Base-by-base conservation (phyloP, 2,888 invertebrate genomes). In the Lasioglossum malachurum region DNA sequence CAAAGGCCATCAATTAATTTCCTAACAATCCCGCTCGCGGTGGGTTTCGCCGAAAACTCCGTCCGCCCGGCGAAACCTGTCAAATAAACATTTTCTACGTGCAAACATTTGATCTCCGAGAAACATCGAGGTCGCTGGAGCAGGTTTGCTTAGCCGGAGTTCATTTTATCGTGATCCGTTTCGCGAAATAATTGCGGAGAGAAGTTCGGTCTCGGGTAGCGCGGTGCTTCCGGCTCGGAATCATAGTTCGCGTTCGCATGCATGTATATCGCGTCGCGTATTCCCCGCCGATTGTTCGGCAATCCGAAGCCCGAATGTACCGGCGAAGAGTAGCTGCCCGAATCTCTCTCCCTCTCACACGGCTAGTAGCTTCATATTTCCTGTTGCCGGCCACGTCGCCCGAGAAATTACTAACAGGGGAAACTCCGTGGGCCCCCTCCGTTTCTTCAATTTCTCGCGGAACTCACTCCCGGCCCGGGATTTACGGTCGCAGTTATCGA, bases 381-480 rank as follows among this genome's bases (percentile, higher is more conserved):
- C 73, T 44, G 19, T 78, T 75, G 74, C 31, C 44, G 67, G 53
- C 64, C 83, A 31, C 73, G 57, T 53, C 60, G 64, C 27, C 57
- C 74, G 64, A 80, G 90, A 83, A 89, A 89, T 89, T 78, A 67
- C 74, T 84, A 89, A 84, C 79, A 77, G 86, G 46, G 38, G 57
- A 75, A 83, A 83, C 80, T 84, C 69, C 23, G 41, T 41, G 71
- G 77, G n/a, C 14, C 67, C 71, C 38, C 38, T 41, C 71, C 38
- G 60, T 73, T 89, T 75, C 74, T 73, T 75, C 72, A 72, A 80
- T 84, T 78, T 60, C 49, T 53, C 53, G 74, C 44, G 75, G 35
- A 73, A 64, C 76, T 60, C 57, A 1, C 64, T 41, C 12, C 83
- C 16, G 60, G n/a, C 12, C 16, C 38, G 27, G 75, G 57, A 88